These are phyloP conservation scores for Opisthocomus hoazin DNA, from an alignment of 2,113 vertebrate species.

Conservation along the genomic window DNA sequence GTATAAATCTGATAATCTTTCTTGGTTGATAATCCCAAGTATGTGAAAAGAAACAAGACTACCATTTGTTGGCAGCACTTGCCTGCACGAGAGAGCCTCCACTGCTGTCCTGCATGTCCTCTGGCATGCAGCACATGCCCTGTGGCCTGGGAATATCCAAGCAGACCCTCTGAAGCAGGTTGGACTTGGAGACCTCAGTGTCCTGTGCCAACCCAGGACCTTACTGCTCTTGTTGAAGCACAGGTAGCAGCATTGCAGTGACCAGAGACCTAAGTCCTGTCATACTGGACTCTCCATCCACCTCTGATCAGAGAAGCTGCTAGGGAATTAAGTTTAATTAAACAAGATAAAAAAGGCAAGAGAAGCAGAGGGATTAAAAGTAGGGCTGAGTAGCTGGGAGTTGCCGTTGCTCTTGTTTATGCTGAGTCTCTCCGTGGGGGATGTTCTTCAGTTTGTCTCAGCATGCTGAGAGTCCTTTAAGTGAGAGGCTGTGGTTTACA, in stretches of 20 bases:
- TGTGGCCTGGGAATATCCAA: not conserved
- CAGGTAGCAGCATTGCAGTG: not conserved
- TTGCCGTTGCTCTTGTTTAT: not conserved
- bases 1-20: not conserved
- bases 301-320: not conserved
- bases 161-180: not conserved
- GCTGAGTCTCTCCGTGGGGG: not conserved
- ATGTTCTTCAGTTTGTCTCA: constrained; percentile 23
- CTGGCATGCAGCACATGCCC: not conserved
- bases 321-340: not conserved
- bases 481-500: constrained; percentile 35
- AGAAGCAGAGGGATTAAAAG: not conserved
- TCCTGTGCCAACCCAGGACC: not conserved
- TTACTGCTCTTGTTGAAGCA: not conserved
- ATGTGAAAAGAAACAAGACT: not conserved
- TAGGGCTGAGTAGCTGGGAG: not conserved
- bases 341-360: not conserved
- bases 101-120: not conserved
- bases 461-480: not conserved
- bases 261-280: not conserved
- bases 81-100: not conserved
- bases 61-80: not conserved
- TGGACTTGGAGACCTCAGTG: not conserved
- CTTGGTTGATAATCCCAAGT: not conserved
- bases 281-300: not conserved